Conservation (phyloP, 2,888 invertebrate species). For the Aspidiotus destructor region DNA sequence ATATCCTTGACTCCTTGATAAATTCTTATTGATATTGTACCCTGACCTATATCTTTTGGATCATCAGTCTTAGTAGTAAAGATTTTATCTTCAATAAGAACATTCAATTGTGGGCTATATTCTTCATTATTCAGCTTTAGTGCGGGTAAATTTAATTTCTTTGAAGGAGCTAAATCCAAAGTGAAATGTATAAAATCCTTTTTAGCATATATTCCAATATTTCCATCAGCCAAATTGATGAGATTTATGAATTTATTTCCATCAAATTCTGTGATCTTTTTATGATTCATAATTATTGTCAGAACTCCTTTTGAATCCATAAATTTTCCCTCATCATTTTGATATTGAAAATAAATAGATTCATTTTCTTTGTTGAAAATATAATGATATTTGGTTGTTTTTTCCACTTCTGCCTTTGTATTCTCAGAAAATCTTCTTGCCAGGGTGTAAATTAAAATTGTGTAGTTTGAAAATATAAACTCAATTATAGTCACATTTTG, state of each 20-base stretch:
- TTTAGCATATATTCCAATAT: background rate
- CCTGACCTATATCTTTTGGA: background rate
- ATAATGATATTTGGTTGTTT: background rate
- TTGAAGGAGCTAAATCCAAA: background rate
- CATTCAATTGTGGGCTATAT: background rate
- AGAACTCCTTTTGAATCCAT: background rate
- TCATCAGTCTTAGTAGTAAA: background rate
- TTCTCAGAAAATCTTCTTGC: background rate
- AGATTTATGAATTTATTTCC: background rate
- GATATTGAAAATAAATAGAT: background rate
- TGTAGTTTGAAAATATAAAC: background rate
- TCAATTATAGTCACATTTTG: background rate
- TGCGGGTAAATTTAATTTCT: background rate
- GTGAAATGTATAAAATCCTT: background rate
- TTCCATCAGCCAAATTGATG: background rate
- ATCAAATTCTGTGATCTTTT: background rate
- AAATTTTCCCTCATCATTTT: background rate
- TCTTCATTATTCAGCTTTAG: background rate
- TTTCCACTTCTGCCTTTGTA: background rate
- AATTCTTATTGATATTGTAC: conserved; percentile 5
- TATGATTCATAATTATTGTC: background rate
- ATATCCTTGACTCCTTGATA: background rate
- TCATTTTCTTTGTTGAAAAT: background rate
- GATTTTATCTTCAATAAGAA: background rate
- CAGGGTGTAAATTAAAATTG: background rate